A percentile compares a stretch with the other conserved stretches of the same genome.
These are phyloP conservation scores for Eospalax fontanierii DNA, from an alignment of 2,797 vertebrate species.

Conservation along the genomic window DNA sequence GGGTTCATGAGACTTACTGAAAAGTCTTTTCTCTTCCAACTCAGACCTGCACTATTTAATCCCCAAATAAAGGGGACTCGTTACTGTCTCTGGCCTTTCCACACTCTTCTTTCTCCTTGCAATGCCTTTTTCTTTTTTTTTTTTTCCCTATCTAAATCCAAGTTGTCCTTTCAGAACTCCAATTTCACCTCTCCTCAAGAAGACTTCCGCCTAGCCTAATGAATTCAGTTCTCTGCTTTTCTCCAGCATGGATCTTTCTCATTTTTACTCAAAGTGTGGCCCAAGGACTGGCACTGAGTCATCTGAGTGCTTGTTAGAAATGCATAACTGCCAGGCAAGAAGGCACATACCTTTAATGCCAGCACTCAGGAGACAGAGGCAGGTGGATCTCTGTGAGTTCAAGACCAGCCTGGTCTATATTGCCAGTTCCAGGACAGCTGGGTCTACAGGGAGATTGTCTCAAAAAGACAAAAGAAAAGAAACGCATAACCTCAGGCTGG, in stretches of 20 bases:
- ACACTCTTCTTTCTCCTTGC: neutral
- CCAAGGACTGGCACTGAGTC: neutral
- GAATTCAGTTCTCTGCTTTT: slow-evolving; percentile 3
- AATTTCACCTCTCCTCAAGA: slow-evolving; percentile 23
- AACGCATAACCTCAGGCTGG: neutral
- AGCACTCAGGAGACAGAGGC: no score
- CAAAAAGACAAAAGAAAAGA: no score
- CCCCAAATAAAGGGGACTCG: neutral
- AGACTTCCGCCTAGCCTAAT: neutral
- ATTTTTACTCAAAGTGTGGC: neutral
- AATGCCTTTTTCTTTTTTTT: neutral
- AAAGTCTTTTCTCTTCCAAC: slow-evolving; percentile 19
- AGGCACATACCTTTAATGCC: no score
- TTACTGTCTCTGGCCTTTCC: slow-evolving; percentile 4
- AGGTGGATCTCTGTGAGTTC: no score
- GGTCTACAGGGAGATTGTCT: no score
- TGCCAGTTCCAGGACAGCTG: no score
- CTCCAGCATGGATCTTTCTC: slow-evolving; percentile 8
- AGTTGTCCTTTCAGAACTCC: slow-evolving; percentile 14
- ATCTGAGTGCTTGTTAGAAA: slow-evolving; percentile 12
- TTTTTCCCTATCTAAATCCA: neutral
- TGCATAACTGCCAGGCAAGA: no score
- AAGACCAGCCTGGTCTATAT: no score
- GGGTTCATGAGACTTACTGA: neutral
- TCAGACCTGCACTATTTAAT: neutral